Percentiles rank a stretch among this genome's conserved stretches.
Evolutionary conservation across 2,113 vertebrate species (phyloP).

Genomic region (Todiramphus chloris): DNA sequence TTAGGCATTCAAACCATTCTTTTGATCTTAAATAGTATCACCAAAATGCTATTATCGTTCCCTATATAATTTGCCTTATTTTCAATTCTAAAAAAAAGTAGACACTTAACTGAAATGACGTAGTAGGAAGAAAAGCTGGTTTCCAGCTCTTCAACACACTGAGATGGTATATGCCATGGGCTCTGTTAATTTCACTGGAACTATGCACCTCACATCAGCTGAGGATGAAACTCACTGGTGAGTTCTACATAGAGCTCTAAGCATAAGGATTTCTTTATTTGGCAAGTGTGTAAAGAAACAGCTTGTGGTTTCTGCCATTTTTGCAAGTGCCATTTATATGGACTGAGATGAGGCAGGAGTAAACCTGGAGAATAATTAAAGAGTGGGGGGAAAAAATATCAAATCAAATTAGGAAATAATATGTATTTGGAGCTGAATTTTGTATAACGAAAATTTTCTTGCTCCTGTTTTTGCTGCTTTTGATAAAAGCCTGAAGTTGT

Average conservation of each 20-base stretch:
- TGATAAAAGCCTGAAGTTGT: background rate
- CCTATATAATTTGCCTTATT: background rate
- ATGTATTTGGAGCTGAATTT: background rate
- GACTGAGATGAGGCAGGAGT: background rate
- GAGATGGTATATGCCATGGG: background rate
- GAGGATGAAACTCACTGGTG: background rate
- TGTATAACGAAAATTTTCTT: background rate
- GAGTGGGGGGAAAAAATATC: background rate
- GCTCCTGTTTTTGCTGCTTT: background rate
- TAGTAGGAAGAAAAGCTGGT: background rate
- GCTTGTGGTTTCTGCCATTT: background rate
- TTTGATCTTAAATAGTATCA: background rate
- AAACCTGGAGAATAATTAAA: background rate
- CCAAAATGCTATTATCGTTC: background rate
- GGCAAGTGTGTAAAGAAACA: background rate
- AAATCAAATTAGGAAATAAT: background rate
- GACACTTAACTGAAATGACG: background rate
- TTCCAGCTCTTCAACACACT: background rate
- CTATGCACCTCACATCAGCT: background rate
- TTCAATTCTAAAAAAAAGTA: background rate
- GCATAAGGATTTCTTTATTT: background rate
- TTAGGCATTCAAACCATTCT: background rate
- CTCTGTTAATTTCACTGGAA: background rate
- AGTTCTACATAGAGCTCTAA: background rate
- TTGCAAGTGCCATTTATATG: background rate